A percentile compares a stretch with the other conserved stretches of the same genome.
Evolutionary conservation across 2,113 vertebrate species (phyloP).

Genomic region (Pipa parva): DNA sequence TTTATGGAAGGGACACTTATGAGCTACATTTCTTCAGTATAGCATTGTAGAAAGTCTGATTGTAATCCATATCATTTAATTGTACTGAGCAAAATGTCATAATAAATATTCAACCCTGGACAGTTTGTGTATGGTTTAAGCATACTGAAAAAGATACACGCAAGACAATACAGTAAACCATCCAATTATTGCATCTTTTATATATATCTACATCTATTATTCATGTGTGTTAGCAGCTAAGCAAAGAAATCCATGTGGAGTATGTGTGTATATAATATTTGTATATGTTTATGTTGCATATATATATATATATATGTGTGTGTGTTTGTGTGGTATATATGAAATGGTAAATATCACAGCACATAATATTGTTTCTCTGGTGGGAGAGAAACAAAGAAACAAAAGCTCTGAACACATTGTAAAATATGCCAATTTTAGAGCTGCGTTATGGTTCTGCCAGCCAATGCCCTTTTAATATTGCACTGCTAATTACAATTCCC

Average conservation of each 20-base stretch:
- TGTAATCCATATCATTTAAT: too few species aligned
- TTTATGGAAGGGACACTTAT: too few species aligned
- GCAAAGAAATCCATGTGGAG: too few species aligned
- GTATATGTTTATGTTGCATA: too few species aligned
- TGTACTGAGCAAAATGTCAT: neutral
- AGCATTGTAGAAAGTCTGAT: too few species aligned
- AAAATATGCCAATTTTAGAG: conserved; percentile 53
- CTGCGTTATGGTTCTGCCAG: conserved; percentile 73
- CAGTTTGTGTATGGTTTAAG: neutral
- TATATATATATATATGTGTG: too few species aligned
- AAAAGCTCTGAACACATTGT: conserved; percentile 41
- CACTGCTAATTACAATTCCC: conserved; percentile 90
- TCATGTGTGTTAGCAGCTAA: neutral
- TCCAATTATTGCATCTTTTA: neutral
- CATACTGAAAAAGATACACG: neutral
- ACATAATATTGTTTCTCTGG: too few species aligned
- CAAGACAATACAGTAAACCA: neutral
- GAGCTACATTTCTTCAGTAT: too few species aligned
- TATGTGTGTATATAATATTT: too few species aligned
- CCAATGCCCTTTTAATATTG: conserved; percentile 98
- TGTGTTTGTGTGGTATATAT: too few species aligned
- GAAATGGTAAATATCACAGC: too few species aligned
- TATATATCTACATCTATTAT: neutral
- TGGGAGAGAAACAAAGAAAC: neutral
- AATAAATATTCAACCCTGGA: neutral